These are phyloP conservation scores for Andrena minutula DNA, from an alignment of 2,888 invertebrate species.

Conservation along the genomic window DNA sequence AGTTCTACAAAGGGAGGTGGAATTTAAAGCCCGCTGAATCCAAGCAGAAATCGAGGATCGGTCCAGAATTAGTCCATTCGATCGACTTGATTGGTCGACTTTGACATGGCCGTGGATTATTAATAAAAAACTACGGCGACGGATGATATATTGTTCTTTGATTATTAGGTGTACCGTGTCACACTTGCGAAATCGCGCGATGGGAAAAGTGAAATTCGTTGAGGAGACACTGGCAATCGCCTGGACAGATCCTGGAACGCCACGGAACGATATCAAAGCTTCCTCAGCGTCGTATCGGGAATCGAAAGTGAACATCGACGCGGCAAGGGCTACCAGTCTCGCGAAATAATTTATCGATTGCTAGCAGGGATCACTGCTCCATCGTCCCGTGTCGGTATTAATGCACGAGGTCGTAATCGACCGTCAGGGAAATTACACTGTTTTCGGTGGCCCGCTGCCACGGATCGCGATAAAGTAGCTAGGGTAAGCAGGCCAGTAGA, in stretches of 20 bases:
- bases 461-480: slow-evolving; percentile 27
- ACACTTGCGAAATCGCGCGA: not conserved
- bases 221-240: not conserved
- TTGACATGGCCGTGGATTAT: slow-evolving; percentile 69
- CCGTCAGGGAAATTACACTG: slow-evolving; percentile 36
- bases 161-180: slow-evolving; percentile 10
- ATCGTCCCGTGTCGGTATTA: slow-evolving; percentile 69
- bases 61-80: slow-evolving; percentile 42
- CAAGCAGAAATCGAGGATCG: slow-evolving; percentile 19
- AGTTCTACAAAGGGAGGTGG: too few relatives aligned
- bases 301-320: slow-evolving; percentile 26
- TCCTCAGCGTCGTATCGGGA: not conserved
- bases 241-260: too few relatives aligned
- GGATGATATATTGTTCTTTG: slow-evolving; percentile 40
- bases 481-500: too few relatives aligned
- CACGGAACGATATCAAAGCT: too few relatives aligned
- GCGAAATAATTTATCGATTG: slow-evolving; percentile 66
- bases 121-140: slow-evolving; percentile 70
- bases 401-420: slow-evolving; percentile 45
- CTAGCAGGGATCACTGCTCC: slow-evolving; percentile 67
- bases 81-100: slow-evolving; percentile 73
- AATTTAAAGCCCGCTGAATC: not conserved
- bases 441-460: not conserved
- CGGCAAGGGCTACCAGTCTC: slow-evolving; percentile 46
- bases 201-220: slow-evolving; percentile 25